Evolutionary conservation across 2,113 vertebrate genomes (phyloP).

Genomic region (Zeus faber): DNA sequence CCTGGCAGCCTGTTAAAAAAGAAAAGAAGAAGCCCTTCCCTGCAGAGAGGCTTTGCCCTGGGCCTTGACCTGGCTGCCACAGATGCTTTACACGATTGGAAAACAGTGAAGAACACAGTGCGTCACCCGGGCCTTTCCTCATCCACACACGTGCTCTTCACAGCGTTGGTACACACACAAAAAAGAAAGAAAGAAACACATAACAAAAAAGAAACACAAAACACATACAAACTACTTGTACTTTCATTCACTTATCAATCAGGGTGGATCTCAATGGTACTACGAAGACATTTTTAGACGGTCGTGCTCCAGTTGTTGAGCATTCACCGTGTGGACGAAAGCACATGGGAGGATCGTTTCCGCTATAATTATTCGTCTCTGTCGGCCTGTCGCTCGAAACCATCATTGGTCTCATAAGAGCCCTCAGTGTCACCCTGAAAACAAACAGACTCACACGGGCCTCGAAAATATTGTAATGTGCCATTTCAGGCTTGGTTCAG

Average conservation of each 20-base stretch:
- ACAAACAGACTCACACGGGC: not conserved
- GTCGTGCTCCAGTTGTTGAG: slow-evolving; percentile 24
- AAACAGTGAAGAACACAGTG: too few relatives aligned
- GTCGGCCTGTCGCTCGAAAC: slow-evolving; percentile 7
- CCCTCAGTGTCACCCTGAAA: too few relatives aligned
- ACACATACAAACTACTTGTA: too few relatives aligned
- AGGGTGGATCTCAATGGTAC: slow-evolving; percentile 27
- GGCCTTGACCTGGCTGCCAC: slow-evolving; percentile 30
- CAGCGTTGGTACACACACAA: too few relatives aligned
- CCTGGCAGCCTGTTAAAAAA: not conserved
- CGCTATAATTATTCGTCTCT: slow-evolving; percentile 1
- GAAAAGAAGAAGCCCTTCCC: too few relatives aligned
- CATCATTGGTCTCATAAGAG: not conserved
- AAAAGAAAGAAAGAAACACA: too few relatives aligned
- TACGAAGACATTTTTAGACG: slow-evolving; percentile 7
- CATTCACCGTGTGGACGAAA: slow-evolving; percentile 26
- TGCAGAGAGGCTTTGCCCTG: too few relatives aligned
- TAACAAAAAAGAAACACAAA: too few relatives aligned
- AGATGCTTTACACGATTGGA: slow-evolving; percentile 35
- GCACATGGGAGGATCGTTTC: slow-evolving; percentile 27
- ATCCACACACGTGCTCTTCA: too few relatives aligned
- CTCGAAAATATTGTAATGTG: slow-evolving; percentile 9
- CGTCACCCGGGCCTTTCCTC: too few relatives aligned
- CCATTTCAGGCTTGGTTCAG: too few relatives aligned
- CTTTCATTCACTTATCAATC: slow-evolving; percentile 37